Evolutionary conservation across 2,888 invertebrate genomes (phyloP).

Genomic region (Dryobotodes eremita): DNA sequence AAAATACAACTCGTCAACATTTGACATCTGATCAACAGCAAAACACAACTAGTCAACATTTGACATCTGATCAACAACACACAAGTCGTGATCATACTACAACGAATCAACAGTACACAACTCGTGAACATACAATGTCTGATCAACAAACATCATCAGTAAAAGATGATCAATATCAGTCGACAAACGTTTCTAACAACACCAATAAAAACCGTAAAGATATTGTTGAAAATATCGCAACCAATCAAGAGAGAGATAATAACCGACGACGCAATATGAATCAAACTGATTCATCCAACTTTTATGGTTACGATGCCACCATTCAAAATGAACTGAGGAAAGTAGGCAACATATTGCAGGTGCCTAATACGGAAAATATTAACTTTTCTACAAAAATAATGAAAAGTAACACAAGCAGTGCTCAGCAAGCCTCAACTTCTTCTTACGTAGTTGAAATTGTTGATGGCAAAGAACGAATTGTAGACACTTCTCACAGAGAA

Average conservation of each 20-base stretch:
- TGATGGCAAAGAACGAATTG: constrained; percentile 91
- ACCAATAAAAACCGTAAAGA: constrained; percentile 57
- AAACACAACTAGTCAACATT: constrained; percentile 25
- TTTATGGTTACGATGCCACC: constrained; percentile 87
- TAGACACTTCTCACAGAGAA: constrained; percentile 91
- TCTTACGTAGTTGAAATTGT: constrained; percentile 92
- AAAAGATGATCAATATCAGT: constrained; percentile 44
- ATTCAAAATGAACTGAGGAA: constrained; percentile 86
- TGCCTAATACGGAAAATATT: constrained; percentile 81
- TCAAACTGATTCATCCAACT: constrained; percentile 86
- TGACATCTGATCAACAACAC: constrained; percentile 40
- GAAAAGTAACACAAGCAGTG: constrained; percentile 91
- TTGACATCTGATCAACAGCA: constrained; percentile 50
- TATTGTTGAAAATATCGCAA: constrained; percentile 60
- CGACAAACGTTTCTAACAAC: constrained; percentile 42
- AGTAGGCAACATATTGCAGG: constrained; percentile 86
- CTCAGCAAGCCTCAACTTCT: constrained; percentile 91
- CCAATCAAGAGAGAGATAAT: constrained; percentile 71
- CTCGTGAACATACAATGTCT: constrained; percentile 50
- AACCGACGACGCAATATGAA: constrained; percentile 79
- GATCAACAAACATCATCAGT: constrained; percentile 53
- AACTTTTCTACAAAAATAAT: constrained; percentile 88
- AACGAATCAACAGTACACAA: constrained; percentile 53
- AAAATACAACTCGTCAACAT: constrained; percentile 28
- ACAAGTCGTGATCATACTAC: constrained; percentile 42